Base-by-base conservation (phyloP, 2,797 vertebrate species). In the Pseudochirops cupreus region DNA sequence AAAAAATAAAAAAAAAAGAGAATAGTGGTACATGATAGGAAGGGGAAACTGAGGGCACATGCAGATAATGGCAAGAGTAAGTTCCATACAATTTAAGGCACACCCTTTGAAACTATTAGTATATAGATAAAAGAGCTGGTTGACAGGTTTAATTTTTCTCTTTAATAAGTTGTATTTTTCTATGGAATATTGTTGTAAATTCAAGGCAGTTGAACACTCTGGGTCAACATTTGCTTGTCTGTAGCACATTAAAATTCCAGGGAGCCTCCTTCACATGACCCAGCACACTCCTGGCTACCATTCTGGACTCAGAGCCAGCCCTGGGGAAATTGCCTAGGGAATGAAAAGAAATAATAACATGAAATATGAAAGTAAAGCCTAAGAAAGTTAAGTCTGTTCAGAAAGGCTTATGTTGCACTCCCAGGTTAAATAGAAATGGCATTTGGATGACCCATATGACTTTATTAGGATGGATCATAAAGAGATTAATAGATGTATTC, bases 231-330 rank as follows among this genome's bases (percentile, higher is more conserved):
- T 82, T 82, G 18, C 67, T 46, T 82, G 18, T 39, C 7, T 46
- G 67, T 82, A 82, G 67, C n/a, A 74, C n/a, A 39, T 82, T 82
- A 82, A 82, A 82, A 82, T 82, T 82, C 67, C n/a, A 82, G n/a
- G 7, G n/a, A 82, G 67, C 18, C n/a, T 82, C 67, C n/a, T 82
- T 82, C n/a, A 82, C 18, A 46, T 82, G 67, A 82, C 67, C 67
- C 67, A 82, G 7, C n/a, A 82, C 7, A 82, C 67, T 82, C n/a
- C 18, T 82, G 12, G 12, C 16, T 82, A 82, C 67, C 67, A 82
- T 82, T 82, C n/a, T 82, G 28, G 90, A 91, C 28, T 53, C 54
- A 55, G 90, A n/a, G 90, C 13, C 28, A n/a, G 52, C 50, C 90
- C 52, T 91, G 53, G 52, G 52, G 90, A 55, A 91, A 53, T 33